phyloP scores from a whole-genome alignment of 2,888 invertebrate species.

The Aporophyla lueneburgensis region DNA sequence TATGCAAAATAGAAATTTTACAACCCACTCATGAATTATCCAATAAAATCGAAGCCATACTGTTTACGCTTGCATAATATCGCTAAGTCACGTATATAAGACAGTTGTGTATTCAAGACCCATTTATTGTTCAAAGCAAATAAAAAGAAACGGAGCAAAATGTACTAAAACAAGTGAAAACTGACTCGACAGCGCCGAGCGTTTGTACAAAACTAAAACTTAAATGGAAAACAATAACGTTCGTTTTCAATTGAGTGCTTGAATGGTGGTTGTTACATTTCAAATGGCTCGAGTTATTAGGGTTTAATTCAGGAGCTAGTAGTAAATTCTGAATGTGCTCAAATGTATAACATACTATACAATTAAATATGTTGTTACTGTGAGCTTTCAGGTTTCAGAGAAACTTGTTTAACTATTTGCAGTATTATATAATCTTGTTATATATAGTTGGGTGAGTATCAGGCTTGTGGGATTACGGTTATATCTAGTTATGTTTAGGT shows the following conservation, averaged over 20 bases:
- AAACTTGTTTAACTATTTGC: conserved; percentile 54
- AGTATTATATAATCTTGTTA: conserved; percentile 50
- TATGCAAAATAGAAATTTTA: conserved; percentile 76
- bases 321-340: conserved; percentile 83
- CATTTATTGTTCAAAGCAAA: conserved; percentile 87
- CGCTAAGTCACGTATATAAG: conserved; percentile 79
- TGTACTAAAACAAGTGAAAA: conserved; percentile 69
- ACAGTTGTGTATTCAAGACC: conserved; percentile 81
- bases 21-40: conserved; percentile 78
- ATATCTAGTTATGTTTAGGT: conserved; percentile 31
- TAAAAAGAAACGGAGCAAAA: conserved; percentile 83
- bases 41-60: conserved; percentile 79
- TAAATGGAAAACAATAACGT: conserved; percentile 60
- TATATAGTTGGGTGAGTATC: conserved; percentile 33
- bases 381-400: conserved; percentile 69
- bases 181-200: conserved; percentile 62
- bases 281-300: conserved; percentile 73
- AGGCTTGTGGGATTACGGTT: conserved; percentile 34
- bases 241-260: conserved; percentile 58
- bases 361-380: conserved; percentile 78
- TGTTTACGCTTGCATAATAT: conserved; percentile 81
- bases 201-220: conserved; percentile 58
- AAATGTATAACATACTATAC: conserved; percentile 78
- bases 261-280: conserved; percentile 65
- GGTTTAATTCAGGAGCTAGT: conserved; percentile 83